Base-by-base conservation (phyloP, 2,888 invertebrate species). In the Halocaridina rubra region DNA sequence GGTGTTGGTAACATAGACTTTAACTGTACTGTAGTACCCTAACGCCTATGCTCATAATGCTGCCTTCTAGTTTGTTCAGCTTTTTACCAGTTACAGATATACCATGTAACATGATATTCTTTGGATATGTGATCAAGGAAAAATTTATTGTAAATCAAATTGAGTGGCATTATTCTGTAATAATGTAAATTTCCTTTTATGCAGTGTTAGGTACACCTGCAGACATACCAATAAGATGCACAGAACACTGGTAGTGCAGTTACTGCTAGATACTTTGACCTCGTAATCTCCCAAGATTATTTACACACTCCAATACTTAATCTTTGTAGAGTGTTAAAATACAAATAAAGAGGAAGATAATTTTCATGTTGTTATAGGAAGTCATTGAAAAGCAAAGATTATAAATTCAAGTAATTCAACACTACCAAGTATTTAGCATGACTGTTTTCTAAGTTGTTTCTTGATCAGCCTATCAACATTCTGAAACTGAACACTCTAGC, bases 1-100 rank as follows among this genome's bases (percentile, higher is more conserved):
- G 82, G 78, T 78, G 82, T 24, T 61, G 82, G 78, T 59, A 69
- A 33, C 46, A 64, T 77, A 77, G 75, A 29, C n/a, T 57, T 33
- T 19, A 39, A n/a, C 80, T 24, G 16, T n/a, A 53, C 53, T 27
- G 16, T 19, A 19, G 13, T 46, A 53, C 19, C 61, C 78, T 84
- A n/a, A 33, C 64, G 71, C 78, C 82, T 84, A 33, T 78, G 71
- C 82, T 84, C 78, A n/a, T 84, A 78, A 72, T 72, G 64, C 71
- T 77, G 76, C 76, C 8, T 57, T 59, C 76, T 32, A 32, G 61
- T 22, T 29, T 57, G 24, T 33, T 59, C 22, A 19, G 59, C 32
- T 32, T 22, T 24, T 24, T 22, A 22, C 32, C 27, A 69, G 16
- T 29, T 1, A 27, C 24, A 13, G 64, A 19, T 64, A 10, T n/a